Evolutionary conservation across 2,797 vertebrate genomes (phyloP), one percentile per base, ranked within the genome.

Genomic region (Lagodon rhomboides): DNA sequence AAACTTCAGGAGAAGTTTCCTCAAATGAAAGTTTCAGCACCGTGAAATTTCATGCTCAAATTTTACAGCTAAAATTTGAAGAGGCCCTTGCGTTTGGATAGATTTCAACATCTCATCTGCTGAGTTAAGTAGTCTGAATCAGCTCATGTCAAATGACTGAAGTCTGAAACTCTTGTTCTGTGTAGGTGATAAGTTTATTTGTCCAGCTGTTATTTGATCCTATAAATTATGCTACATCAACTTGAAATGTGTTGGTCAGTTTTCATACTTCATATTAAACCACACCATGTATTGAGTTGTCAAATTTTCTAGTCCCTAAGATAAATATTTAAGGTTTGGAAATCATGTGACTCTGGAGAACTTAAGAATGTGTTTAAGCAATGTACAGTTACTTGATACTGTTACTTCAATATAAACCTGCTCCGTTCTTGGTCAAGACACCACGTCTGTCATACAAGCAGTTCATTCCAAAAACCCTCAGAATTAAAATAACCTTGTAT

Each of bases 1-100:
- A 69, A 92, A 81, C 91, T 98, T 70, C 47, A 85, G 69, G 79
- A 92, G 68, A 95, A 80, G 82, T 97, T 97, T 85, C 95, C 97
- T 73, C 87, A 94, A 0, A 77, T 94, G 77, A 94, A 95, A 56
- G 78, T 77, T 65, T 68, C 90, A 3, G 72, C 92, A 49, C 92
- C 90, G 60, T 91, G 63, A 85, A 87, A 78, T n/a, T 7, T 53
- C 3, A 58, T 55, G 7, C 1, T 1, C 16, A 8, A 11, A 5
- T 27, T 47, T 60, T 43, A 34, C 58, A 63, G 27, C 20, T 38
- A 9, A 10, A 38, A 10, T 38, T 38, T 38, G 34, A 8, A 38
- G 34, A 38, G 34, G 34, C 34, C 8, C 34, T 38, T 38, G 38
- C 9, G 38, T 38, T 9, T 38, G 38, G 38, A 38, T 8, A 53